A percentile compares a stretch with the other conserved stretches of the same genome.
These are phyloP conservation scores for Coracopsis vasa DNA, from an alignment of 2,113 vertebrate genomes.

Conservation along the genomic window DNA sequence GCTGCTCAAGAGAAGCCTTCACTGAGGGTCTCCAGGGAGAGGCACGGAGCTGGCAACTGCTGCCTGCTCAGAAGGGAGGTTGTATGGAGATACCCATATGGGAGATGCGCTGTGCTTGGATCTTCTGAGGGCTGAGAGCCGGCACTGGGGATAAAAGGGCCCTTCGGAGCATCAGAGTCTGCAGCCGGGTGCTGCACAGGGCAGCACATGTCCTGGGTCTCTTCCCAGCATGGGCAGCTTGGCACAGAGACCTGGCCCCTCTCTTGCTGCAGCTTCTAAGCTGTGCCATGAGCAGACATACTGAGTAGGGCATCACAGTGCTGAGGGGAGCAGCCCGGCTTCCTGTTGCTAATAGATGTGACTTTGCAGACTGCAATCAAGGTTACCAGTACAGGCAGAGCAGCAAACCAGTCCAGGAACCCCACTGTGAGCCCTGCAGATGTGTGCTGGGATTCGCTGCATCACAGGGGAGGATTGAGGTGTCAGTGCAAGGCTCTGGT, in stretches of 20 bases:
- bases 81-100: fast-evolving
- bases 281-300: too few species aligned
- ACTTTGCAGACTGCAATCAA: neutral
- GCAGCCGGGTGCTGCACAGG: fast-evolving
- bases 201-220: neutral
- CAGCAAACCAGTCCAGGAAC: neutral
- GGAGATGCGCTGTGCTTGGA: fast-evolving
- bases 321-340: neutral
- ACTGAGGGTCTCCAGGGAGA: neutral
- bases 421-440: neutral
- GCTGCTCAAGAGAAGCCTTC: neutral
- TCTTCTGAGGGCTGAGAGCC: fast-evolving
- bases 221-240: fast-evolving
- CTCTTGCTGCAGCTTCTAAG: neutral
- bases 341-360: neutral
- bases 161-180: neutral
- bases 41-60: fast-evolving
- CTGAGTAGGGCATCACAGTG: fast-evolving
- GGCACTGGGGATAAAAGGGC: fast-evolving
- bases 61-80: neutral
- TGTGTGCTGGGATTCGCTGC: fast-evolving
- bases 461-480: fast-evolving
- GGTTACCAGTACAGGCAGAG: neutral
- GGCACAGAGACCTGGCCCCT: neutral
- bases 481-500: neutral